Evolutionary conservation across 2,797 vertebrate species (phyloP), one percentile per base, ranked within the genome.

Genomic region (Triplophysa bombifrons): DNA sequence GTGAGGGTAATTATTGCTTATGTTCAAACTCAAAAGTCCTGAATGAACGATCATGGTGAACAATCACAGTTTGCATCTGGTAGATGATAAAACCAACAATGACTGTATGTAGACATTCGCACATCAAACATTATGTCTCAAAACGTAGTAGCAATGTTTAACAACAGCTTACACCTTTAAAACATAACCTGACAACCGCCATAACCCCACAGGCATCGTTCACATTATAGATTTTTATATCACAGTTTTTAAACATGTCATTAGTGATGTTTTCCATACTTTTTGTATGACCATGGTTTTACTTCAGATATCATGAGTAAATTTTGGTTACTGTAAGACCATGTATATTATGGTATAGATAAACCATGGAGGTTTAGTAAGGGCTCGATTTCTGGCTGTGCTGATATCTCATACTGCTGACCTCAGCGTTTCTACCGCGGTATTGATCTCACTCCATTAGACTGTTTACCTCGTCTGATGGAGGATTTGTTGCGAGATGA

Each of bases 361-460:
- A 38, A 38, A 38, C 34, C 10, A 41, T 41, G 41, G 41, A 10
- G 41, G 41, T 48, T 48, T n/a, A 2, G 19, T 10, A 55, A 55
- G n/a, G 10, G 19, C 8, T 10, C 53, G 20, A 82, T 86, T 85
- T 81, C 48, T 71, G 19, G 88, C 85, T 84, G 90, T 88, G 89
- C 90, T 88, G 90, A 22, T 25, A 34, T 53, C 46, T 48, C 2
- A 1, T 76, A 71, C 51, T 72, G 82, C 92, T 92, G 87, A 86
- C 88, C 90, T 94, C 91, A 92, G 92, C 90, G 87, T 87, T 93
- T 93, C 90, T 87, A 78, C 88, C 87, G 86, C 84, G 11, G 87
- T 93, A 93, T 94, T 92, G 93, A 93, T 94, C 91, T 88, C 91
- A 82, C 86, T 89, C 90, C 91, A 92, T 93, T 92, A 92, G 79